Base-by-base conservation (phyloP, 2,797 vertebrate genomes). In the Podargus strigoides region DNA sequence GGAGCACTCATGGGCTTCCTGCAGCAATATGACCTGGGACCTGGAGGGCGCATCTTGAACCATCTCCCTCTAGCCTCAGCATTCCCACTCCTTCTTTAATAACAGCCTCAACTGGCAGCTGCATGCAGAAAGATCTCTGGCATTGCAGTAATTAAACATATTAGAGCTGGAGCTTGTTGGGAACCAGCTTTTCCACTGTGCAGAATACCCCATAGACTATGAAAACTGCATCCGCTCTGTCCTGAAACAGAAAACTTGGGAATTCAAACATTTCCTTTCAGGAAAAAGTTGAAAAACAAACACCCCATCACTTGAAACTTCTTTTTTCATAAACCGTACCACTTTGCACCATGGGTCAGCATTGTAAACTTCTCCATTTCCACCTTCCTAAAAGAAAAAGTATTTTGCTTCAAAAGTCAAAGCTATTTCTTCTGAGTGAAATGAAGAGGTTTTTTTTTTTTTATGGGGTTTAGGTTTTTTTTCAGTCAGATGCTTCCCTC, bases 231-330 rank as follows among this genome's bases (percentile, higher is more conserved):
- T 64, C 52, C 4, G 3, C 28, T 87, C 63, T 27, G 24, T 42
- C 68, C 67, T 74, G 64, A 82, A 90, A 84, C 21, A 59, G 60
- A 81, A 47, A 37, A 16, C 19, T 64, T 73, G 39, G 34, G 39
- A 88, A 93, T 91, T 82, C 74, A 73, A 88, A 55, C 6, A 12
- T 56, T 87, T 87, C 52, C 28, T 80, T 82, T 34, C 23, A 76
- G 36, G 34, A 5, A 64, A 52, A 94, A 79, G 47, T 59, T 87
- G 42, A 50, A 90, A 90, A 47, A 28, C 14, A 55, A 46, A 42
- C 0, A 1, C 11, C 30, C 28, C 59, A 28, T 37, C n/a, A 19
- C 42, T 59, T 66, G 46, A 90, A 86, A 44, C 5, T 16, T 20
- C 13, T 84, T 81, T 81, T 70, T 81, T 77, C 12, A 9, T 62